Base-by-base conservation (phyloP, 1,140 invertebrate species). In the Caerostris darwini region DNA sequence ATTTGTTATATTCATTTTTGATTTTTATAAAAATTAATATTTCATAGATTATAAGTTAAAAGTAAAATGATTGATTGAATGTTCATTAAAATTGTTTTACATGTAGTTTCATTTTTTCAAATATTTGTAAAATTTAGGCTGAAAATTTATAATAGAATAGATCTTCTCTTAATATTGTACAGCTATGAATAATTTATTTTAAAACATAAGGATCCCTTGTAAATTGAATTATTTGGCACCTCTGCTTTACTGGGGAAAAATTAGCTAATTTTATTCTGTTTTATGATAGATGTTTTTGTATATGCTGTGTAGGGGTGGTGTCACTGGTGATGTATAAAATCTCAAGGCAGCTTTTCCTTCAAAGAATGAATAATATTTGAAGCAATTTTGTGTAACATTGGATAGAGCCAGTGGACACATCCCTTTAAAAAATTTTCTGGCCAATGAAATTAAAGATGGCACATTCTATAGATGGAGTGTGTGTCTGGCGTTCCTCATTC, bases 281-380 rank as follows among this genome's bases (percentile, higher is more conserved):
- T 34, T 19, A 85, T 34, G 83, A 59, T 58, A 85, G 17, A 50
- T 53, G 14, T 88, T 88, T 17, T 61, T 88, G 58, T 88, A 67
- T 88, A 64, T 94, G 92, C 92, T 94, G 14, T 82, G 92, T 88
- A 94, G 92, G 93, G 93, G 93, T 94, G 93, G 93, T 90, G 93
- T 69, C 88, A 90, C 93, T 94, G 93, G 87, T 90, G 64, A 67
- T 90, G 82, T 90, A 90, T 85, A 94, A 69, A 94, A 83, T 71
- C 93, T 90, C 77, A 94, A 61, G 93, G 93, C 93, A 94, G 93
- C 93, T 91, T 93, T 85, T 94, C 58, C 82, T 94, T 94, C 58
- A 69, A 94, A 90, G 81, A 90, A 57, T 58, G 58, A 50, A 88
- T 88, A 81, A 61, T 58, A 92, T 61, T 57, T 83, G 88, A 94